Evolutionary conservation across 30 jellyfish, hydroid and myxozoan species (phyloP).

Genomic region (Hydra vulgaris): DNA sequence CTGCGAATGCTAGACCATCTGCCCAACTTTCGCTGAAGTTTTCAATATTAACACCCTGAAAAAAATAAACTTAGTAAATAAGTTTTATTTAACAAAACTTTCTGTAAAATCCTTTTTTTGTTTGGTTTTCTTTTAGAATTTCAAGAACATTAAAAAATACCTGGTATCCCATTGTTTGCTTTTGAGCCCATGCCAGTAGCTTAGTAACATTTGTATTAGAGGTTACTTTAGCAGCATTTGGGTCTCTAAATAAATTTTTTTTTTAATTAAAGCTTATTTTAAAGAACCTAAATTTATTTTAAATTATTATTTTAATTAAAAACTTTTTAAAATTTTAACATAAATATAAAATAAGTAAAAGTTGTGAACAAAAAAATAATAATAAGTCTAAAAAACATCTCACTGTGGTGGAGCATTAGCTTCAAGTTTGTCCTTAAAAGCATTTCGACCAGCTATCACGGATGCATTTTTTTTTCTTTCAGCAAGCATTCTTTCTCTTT

Average conservation of each 20-base stretch:
- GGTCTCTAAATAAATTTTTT: conserved; percentile 32
- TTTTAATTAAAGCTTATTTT: too few relatives aligned
- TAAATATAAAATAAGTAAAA: background rate
- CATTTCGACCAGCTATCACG: conserved; percentile 50
- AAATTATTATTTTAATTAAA: too few relatives aligned
- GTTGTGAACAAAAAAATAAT: background rate
- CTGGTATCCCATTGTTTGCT: conserved; percentile 52
- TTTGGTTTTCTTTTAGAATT: too few relatives aligned
- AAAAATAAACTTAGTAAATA: background rate
- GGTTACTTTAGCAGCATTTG: conserved; percentile 19
- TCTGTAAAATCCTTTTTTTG: too few relatives aligned
- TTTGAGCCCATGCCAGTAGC: conserved; percentile 82
- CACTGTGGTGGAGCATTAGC: conserved; percentile 43
- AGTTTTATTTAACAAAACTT: background rate
- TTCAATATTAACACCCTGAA: conserved; percentile 79
- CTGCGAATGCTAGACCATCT: conserved; percentile 91
- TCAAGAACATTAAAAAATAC: too few relatives aligned
- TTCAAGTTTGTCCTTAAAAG: conserved; percentile 84
- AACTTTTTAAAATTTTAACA: background rate
- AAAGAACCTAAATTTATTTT: too few relatives aligned
- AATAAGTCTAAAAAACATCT: background rate
- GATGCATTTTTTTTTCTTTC: conserved; percentile 41
- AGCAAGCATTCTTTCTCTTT: conserved; percentile 50
- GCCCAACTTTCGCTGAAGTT: conserved; percentile 91
- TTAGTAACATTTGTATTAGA: conserved; percentile 51